Conservation (phyloP, 2,797 vertebrate genomes). For the Pristis pectinata region DNA sequence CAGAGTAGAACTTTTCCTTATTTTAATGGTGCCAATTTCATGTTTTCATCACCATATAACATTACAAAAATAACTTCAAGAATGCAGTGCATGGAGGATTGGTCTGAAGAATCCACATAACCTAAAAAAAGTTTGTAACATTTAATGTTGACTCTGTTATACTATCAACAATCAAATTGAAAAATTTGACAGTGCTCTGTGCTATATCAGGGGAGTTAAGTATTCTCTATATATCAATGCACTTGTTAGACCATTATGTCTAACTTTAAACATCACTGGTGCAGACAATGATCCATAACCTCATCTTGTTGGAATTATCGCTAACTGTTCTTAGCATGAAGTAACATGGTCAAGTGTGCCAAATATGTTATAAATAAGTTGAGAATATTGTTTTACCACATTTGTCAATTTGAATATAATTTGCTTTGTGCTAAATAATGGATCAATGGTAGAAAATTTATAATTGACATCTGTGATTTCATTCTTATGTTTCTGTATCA, state of each 20-base stretch:
- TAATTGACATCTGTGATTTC: background rate
- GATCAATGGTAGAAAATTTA: background rate
- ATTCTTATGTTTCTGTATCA: background rate
- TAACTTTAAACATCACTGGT: background rate
- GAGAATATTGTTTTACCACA: background rate
- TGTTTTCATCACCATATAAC: background rate
- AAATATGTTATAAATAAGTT: background rate
- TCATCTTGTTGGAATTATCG: background rate
- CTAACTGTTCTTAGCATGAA: background rate
- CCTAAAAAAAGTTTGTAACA: background rate
- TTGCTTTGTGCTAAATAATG: background rate
- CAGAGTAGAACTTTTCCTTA: background rate
- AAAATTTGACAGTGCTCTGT: background rate
- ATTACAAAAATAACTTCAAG: background rate
- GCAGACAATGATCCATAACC: background rate
- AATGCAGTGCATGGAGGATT: background rate
- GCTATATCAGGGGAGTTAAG: background rate
- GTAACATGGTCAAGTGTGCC: background rate
- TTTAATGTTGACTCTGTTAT: background rate
- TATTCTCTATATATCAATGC: background rate
- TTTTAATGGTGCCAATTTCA: background rate
- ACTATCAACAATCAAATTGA: background rate
- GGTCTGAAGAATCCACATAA: background rate
- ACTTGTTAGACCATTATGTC: background rate
- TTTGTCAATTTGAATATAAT: background rate